A percentile compares a stretch with the other conserved stretches of the same genome.
phyloP scores from a whole-genome alignment of 2,797 vertebrate genomes.

The Spinibarbus caldwelli region DNA sequence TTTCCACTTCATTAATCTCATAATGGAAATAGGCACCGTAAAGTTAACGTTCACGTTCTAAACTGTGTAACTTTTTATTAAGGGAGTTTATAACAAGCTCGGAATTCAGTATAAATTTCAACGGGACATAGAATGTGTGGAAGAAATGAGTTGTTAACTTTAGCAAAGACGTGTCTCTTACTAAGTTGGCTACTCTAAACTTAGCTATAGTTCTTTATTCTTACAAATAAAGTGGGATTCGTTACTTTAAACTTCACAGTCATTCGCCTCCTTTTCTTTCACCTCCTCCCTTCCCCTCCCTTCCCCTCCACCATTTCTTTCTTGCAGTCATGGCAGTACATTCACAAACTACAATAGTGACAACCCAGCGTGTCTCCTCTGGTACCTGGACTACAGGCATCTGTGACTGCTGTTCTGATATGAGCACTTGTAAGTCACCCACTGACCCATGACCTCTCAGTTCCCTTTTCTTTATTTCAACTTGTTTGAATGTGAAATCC shows the following conservation, averaged over 20 bases:
- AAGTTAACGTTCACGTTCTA: background rate
- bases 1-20: background rate
- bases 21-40: background rate
- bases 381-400: conserved; percentile 70
- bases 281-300: background rate
- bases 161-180: too few species aligned
- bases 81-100: background rate
- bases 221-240: rapidly evolving
- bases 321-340: conserved; percentile 57
- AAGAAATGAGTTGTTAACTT: background rate
- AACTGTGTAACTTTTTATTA: background rate
- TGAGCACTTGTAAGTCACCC: conserved; percentile 73
- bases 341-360: conserved; percentile 49
- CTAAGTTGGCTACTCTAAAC: background rate
- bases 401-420: conserved; percentile 75
- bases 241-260: background rate
- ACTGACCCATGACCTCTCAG: background rate
- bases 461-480: background rate
- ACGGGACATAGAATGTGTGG: background rate
- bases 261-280: background rate
- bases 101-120: background rate
- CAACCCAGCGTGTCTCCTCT: background rate
- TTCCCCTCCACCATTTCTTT: background rate
- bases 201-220: too few species aligned
- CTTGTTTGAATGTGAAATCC: background rate